Evolutionary conservation across 1,140 invertebrate genomes (phyloP), one percentile per base, ranked within the genome.

Genomic region (Chironomus tepperi): DNA sequence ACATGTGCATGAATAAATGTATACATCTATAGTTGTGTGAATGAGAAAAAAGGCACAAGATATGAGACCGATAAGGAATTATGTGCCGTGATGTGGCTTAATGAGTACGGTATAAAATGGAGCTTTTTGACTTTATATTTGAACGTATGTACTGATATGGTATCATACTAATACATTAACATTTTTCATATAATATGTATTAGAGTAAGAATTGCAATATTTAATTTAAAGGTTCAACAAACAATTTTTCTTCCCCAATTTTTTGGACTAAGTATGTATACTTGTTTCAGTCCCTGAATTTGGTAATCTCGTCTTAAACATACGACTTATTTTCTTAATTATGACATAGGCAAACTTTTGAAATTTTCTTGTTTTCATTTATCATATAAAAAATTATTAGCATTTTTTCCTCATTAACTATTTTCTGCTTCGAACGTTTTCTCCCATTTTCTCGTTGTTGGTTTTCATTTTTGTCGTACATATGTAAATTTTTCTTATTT

Each of bases 361-460:
- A 57, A 57, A 5, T 57, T 57, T n/a, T 34, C 24, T 34, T 34
- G 24, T 34, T 34, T 34, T 34, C 24, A 34, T 34, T 34, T 34
- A 57, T n/a, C 8, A 15, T 3, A 57, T 15, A 15, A 5, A 57
- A 70, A 70, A 70, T 70, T 16, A 70, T 70, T 70, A 70, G 19
- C 65, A 70, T 70, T 70, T 70, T 70, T 70, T 70, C 18, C 6
- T 70, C 65, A 70, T 70, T 70, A 70, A 70, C 19, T 70, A 70
- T n/a, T n/a, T 34, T 57, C 43, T 10, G 1, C 15, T 57, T 1
- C 12, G 15, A n/a, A 57, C 12, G 8, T 12, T 12, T 47, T 47
- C 42, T 47, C 43, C 8, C 43, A 57, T 15, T 8, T 15, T 57
- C 47, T 57, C 15, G 3, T 15, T 57, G 5, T 34, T 34, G 24